Evolutionary conservation across 1,140 invertebrate species (phyloP).

Genomic region (Ridgeia piscesae): DNA sequence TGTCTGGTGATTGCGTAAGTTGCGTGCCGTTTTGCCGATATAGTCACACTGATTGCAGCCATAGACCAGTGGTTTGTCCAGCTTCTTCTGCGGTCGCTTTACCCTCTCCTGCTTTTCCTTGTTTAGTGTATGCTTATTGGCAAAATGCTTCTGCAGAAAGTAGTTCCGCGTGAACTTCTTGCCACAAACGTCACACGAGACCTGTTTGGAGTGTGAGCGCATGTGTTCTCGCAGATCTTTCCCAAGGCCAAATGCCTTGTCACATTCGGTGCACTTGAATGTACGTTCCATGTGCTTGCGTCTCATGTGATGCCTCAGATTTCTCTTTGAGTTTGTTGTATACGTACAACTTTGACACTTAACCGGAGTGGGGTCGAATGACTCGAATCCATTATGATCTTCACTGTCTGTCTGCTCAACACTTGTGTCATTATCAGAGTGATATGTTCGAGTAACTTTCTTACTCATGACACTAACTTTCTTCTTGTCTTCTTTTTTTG

Average conservation of each 20-base stretch:
- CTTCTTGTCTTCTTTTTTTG: neutral
- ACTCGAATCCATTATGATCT: neutral
- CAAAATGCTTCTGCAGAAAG: slow-evolving; percentile 45
- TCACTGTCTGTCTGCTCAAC: neutral
- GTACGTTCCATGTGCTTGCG: slow-evolving; percentile 3
- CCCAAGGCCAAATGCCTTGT: slow-evolving; percentile 14
- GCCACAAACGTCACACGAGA: slow-evolving; percentile 41
- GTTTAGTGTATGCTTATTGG: slow-evolving; percentile 29
- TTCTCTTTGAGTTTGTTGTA: neutral
- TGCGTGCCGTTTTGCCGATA: neutral
- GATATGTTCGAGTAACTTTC: neutral
- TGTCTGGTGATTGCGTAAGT: slow-evolving; percentile 1
- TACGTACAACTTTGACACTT: neutral
- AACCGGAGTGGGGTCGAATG: neutral
- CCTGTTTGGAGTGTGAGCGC: neutral
- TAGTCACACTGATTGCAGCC: slow-evolving; percentile 13
- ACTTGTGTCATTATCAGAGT: neutral
- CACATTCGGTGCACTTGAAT: slow-evolving; percentile 15
- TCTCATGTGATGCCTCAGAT: neutral
- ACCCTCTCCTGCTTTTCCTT: slow-evolving; percentile 25
- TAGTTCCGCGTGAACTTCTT: slow-evolving; percentile 48
- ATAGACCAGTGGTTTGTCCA: neutral
- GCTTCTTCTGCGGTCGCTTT: neutral
- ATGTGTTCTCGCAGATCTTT: slow-evolving; percentile 21
- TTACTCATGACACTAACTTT: neutral